Evolutionary conservation across 2,888 invertebrate genomes (phyloP), one percentile per base, ranked within the genome.

Genomic region (Lamellibrachia satsuma): DNA sequence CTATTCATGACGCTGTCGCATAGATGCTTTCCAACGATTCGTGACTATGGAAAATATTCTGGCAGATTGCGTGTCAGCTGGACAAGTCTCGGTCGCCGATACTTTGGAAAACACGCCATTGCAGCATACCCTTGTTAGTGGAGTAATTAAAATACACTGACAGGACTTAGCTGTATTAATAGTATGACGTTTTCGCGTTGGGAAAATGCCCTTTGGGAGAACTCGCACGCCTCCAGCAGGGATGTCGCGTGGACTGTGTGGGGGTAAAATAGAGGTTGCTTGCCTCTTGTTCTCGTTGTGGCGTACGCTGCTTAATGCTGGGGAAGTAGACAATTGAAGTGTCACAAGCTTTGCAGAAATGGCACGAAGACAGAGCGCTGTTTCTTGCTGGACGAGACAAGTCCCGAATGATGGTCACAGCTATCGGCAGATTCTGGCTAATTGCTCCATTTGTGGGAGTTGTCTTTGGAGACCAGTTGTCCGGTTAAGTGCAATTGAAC

Each of bases 141-240:
- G 0, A 6, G 75, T 22, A 75, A 75, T 75, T 75, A 75, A 75
- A 22, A 75, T 22, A 22, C 75, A 75, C 75, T 75, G 75, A 22
- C 75, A 75, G 75, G 75, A 75, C 75, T 75, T 75, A 75, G 75
- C 75, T 22, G 75, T 22, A 75, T 75, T 75, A 75, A 75, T 75
- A 75, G 75, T 75, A n/a, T n/a, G 75, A 75, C 15, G 75, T 75
- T 75, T 75, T 75, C 75, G 22, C 75, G n/a, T 75, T 75, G n/a
- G 75, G 15, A 75, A 75, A 22, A 11, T 75, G 15, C 75, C 15
- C 75, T 75, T 15, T 75, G 75, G 75, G 22, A 6, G 39, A 11
- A n/a, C 6, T 22, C 3, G 75, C 75, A 75, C 22, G 22, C 22
- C 1, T 75, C 75, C 75, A 75, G 75, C 75, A 15, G 75, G 75